Conservation (phyloP, 1,140 invertebrate species). For the Aphelinus atriplicis region DNA sequence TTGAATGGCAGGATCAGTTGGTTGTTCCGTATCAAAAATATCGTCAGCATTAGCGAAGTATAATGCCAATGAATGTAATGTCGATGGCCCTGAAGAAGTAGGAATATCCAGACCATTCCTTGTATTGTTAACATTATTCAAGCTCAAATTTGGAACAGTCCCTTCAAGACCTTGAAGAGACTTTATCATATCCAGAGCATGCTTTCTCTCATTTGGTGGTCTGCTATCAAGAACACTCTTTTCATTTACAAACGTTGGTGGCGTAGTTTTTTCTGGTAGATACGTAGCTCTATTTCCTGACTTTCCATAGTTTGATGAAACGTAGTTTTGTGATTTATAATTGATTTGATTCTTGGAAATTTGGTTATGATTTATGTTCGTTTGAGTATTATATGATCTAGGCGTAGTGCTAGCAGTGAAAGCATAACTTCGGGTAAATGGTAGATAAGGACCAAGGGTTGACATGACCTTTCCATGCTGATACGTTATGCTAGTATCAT, state of each 20-base stretch:
- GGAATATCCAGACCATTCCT: slow-evolving; percentile 72
- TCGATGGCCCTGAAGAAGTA: slow-evolving; percentile 77
- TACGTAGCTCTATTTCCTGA: slow-evolving; percentile 51
- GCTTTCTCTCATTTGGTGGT: slow-evolving; percentile 55
- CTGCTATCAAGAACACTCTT: slow-evolving; percentile 47
- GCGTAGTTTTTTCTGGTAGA: slow-evolving; percentile 53
- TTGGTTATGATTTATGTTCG: slow-evolving; percentile 45
- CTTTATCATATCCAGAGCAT: slow-evolving; percentile 60
- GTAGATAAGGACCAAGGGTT: slow-evolving; percentile 57
- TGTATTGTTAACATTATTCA: slow-evolving; percentile 44
- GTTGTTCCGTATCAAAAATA: slow-evolving; percentile 26
- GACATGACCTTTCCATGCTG: slow-evolving; percentile 57
- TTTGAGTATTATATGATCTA: slow-evolving; percentile 48
- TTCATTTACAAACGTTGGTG: slow-evolving; percentile 32
- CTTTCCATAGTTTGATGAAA: slow-evolving; percentile 45
- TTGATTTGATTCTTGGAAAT: slow-evolving; percentile 45
- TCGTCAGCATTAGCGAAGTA: slow-evolving; percentile 80
- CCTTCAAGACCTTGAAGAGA: slow-evolving; percentile 59
- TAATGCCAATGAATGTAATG: slow-evolving; percentile 78
- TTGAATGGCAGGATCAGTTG: slow-evolving; percentile 21
- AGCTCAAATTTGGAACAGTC: slow-evolving; percentile 46
- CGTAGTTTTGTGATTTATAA: slow-evolving; percentile 45
- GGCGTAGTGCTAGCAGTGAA: slow-evolving; percentile 53
- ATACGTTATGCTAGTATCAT: slow-evolving; percentile 57
- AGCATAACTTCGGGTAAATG: slow-evolving; percentile 61